Evolutionary conservation across 1,140 invertebrate species (phyloP).

Genomic region (Dreissena polymorpha): DNA sequence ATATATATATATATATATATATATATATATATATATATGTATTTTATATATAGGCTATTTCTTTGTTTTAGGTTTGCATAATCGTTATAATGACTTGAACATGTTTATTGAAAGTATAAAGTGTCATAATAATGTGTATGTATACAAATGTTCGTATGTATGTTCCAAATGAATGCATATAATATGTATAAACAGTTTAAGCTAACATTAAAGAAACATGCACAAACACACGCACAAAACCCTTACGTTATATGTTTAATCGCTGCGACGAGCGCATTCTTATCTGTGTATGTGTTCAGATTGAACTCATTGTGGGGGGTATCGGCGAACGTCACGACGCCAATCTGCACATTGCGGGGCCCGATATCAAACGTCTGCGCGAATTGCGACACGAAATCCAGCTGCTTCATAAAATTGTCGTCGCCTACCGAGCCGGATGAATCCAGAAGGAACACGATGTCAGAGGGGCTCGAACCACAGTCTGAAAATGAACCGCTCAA

Average conservation of each 20-base stretch:
- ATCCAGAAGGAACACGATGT: slow-evolving; percentile 72
- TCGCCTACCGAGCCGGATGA: slow-evolving; percentile 62
- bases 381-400: slow-evolving; percentile 65
- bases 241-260: slow-evolving; percentile 63
- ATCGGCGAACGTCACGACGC: slow-evolving; percentile 65
- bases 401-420: slow-evolving; percentile 64
- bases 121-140: no score
- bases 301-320: slow-evolving; percentile 65
- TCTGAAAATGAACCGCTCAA: slow-evolving; percentile 36
- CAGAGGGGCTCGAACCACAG: slow-evolving; percentile 66
- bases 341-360: slow-evolving; percentile 57
- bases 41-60: no score
- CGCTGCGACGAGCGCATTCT: slow-evolving; percentile 56
- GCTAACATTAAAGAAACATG: no score
- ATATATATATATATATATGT: no score
- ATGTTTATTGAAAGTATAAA: no score
- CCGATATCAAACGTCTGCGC: slow-evolving; percentile 59
- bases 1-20: no score
- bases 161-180: no score
- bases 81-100: no score
- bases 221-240: no score
- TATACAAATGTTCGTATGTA: no score
- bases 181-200: no score
- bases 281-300: slow-evolving; percentile 61
- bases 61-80: no score